These are phyloP conservation scores for Nesospiza acunhae DNA, from an alignment of 2,113 vertebrate genomes.

Conservation along the genomic window DNA sequence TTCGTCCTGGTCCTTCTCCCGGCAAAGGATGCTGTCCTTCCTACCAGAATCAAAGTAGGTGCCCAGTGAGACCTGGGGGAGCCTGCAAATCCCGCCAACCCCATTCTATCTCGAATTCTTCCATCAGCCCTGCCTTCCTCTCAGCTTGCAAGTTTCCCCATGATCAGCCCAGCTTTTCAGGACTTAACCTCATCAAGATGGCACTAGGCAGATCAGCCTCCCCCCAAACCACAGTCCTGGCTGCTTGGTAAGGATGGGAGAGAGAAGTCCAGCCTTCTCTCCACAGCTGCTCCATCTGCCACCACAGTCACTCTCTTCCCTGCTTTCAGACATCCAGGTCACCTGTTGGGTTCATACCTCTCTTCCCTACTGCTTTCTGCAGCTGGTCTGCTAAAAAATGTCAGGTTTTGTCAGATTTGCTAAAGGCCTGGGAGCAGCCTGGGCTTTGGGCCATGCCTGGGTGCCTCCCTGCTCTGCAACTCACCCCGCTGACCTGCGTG, in stretches of 20 bases:
- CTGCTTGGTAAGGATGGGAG: not conserved
- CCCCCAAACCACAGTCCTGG: not conserved
- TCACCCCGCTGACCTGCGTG: not conserved
- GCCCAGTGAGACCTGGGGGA: not conserved
- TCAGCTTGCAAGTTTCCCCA: not conserved
- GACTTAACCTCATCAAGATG: not conserved
- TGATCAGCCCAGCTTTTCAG: not conserved
- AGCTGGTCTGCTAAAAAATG: not conserved
- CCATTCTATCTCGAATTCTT: not conserved
- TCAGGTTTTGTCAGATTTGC: not conserved
- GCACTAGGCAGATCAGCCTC: not conserved
- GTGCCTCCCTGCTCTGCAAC: not conserved
- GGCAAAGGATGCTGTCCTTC: not conserved
- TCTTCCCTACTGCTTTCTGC: not conserved
- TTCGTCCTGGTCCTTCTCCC: constrained; percentile 53
- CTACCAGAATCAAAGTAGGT: constrained; percentile 47
- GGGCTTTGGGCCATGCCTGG: not conserved
- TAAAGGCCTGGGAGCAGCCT: not conserved
- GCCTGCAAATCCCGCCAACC: not conserved
- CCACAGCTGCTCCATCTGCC: not conserved
- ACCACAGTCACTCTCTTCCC: not conserved
- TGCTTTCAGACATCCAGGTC: not conserved
- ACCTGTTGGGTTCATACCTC: not conserved
- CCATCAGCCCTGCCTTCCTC: not conserved
- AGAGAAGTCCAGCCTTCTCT: not conserved